Evolutionary conservation across 1,140 invertebrate species (phyloP), one percentile per base, ranked within the genome.

Genomic region (Ditylenchus dipsaci): DNA sequence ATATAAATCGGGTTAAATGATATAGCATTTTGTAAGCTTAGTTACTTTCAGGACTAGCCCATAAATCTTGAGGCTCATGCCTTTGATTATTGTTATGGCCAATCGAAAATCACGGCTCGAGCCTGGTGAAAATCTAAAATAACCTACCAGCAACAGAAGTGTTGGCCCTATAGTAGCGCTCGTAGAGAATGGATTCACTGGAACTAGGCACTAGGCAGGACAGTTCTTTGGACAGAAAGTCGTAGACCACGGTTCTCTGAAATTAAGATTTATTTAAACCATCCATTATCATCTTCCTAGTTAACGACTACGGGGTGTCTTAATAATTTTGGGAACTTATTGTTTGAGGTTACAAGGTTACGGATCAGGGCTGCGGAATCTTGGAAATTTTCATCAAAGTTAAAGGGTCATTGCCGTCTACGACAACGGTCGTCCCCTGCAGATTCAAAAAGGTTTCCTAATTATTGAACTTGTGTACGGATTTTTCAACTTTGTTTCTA

Each of bases 201-300:
- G 49, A 38, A 53, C 42, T 73, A 26, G 68, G 71, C 71, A 58
- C 56, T 21, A 38, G 67, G 23, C 45, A 71, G 11, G 67, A 63
- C 33, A 69, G 49, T 27, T 69, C 68, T 21, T 71, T 69, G 45
- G 33, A 49, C 21, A 69, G 29, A 60, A 69, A 69, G 30, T 69
- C 68, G 42, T 72, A 69, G 27, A 73, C 69, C 23, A 73, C 68
- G n/a, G 49, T 45, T 72, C 60, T 69, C 68, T 69, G 27, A 3
- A 72, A 68, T 72, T 45, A 63, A 62, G 69, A 68, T 15, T 17
- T 42, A n/a, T 60, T 65, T 29, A 15, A 62, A 23, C 29, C n/a
- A n/a, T 56, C 21, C 60, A 62, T 33, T 23, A 33, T 21, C 27
- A 62, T 23, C 21, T 33, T 15, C 21, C 0, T 1, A 68, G 29